phyloP scores from a whole-genome alignment of 2,113 vertebrate genomes.

The Paradoxurus hermaphroditus region DNA sequence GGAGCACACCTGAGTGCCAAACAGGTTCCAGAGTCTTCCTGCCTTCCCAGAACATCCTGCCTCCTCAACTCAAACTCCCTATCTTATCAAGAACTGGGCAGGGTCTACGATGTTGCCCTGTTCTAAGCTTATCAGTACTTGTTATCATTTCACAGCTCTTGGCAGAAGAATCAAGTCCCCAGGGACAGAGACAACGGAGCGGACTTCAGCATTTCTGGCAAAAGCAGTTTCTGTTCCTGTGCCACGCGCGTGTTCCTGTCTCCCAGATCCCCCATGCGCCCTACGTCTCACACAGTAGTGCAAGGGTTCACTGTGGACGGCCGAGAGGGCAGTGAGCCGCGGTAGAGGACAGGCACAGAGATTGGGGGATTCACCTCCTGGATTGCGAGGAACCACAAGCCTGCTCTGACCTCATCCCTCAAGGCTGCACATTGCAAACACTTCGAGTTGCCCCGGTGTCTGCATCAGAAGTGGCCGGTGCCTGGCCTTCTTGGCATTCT shows the following conservation, averaged over 20 bases:
- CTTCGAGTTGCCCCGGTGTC: neutral
- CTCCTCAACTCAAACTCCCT: neutral
- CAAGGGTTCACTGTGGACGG: accelerated
- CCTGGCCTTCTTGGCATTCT: neutral
- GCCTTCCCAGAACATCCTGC: neutral
- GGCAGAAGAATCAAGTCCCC: neutral
- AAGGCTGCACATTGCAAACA: neutral
- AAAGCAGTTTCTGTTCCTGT: neutral
- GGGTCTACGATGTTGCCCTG: neutral
- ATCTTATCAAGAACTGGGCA: neutral
- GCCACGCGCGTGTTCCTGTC: neutral
- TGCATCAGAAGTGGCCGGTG: neutral
- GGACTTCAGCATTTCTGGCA: neutral
- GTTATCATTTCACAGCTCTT: neutral
- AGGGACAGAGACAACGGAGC: neutral
- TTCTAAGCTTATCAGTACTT: neutral
- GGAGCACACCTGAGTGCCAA: neutral
- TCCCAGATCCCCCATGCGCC: neutral
- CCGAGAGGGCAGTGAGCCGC: too few relatives aligned
- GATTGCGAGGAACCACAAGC: neutral
- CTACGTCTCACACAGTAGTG: neutral
- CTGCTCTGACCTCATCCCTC: neutral
- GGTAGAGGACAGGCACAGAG: neutral
- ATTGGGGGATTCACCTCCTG: neutral
- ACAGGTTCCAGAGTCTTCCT: neutral